phyloP scores from a whole-genome alignment of 1,140 invertebrate species.

The Brachystomella parvula region DNA sequence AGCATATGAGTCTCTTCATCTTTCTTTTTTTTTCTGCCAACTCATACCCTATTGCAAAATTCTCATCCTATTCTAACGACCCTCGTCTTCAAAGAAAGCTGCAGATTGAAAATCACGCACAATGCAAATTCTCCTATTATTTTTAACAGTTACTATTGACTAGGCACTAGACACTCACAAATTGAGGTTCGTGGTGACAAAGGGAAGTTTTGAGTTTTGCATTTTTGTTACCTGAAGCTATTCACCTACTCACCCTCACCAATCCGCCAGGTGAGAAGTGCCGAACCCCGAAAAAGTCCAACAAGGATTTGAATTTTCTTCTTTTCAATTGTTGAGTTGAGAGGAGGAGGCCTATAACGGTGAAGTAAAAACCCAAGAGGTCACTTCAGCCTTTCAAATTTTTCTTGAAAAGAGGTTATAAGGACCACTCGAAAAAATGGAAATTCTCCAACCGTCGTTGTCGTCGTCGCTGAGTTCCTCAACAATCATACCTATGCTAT shows the following conservation, averaged over 20 bases:
- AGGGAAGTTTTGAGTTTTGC: too few relatives aligned
- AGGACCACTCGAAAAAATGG: neutral
- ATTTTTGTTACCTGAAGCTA: neutral
- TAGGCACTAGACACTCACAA: too few relatives aligned
- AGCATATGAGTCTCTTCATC: too few relatives aligned
- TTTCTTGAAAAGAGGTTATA: neutral
- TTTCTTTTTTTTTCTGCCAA: neutral
- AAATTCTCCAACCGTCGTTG: neutral
- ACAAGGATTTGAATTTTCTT: neutral
- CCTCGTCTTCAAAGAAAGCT: neutral
- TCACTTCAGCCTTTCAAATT: neutral
- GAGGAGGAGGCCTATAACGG: neutral
- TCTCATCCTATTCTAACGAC: too few relatives aligned
- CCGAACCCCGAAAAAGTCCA: neutral
- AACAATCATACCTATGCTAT: neutral
- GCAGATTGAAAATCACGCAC: neutral
- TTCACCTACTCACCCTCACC: too few relatives aligned
- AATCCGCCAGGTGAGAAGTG: too few relatives aligned
- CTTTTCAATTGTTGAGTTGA: neutral
- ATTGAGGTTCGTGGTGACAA: neutral
- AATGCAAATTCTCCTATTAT: neutral
- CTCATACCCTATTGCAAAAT: too few relatives aligned
- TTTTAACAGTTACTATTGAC: too few relatives aligned
- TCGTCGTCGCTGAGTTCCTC: too few relatives aligned
- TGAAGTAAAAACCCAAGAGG: neutral